Percentiles rank a stretch among this genome's conserved stretches.
phyloP scores from a whole-genome alignment of 2,113 vertebrate species.

The Pteropus alecto region DNA sequence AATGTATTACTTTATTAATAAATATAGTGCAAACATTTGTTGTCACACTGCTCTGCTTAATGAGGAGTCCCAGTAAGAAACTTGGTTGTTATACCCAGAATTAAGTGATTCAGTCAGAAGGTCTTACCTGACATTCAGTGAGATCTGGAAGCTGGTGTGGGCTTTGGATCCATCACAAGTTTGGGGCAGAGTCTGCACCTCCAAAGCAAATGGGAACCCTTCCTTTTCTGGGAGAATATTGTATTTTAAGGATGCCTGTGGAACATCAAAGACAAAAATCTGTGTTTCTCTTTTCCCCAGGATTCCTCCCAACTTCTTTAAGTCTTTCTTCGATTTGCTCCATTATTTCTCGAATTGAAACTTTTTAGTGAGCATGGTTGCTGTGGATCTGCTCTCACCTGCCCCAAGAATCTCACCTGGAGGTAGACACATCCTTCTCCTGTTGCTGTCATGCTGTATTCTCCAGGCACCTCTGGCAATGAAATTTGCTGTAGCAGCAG shows the following conservation, averaged over 20 bases:
- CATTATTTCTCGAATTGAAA: background rate
- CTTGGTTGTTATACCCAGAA: background rate
- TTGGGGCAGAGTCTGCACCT: conserved; percentile 55
- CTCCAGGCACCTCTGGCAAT: conserved; percentile 79
- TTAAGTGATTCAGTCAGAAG: background rate
- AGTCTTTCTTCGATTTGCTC: background rate
- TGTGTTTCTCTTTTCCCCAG: background rate
- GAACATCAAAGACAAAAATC: conserved; percentile 42
- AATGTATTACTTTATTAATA: background rate
- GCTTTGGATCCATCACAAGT: conserved; percentile 59
- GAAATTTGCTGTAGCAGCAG: conserved; percentile 87
- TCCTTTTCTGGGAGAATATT: conserved; percentile 73
- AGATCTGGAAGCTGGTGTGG: conserved; percentile 77
- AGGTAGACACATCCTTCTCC: conserved; percentile 83
- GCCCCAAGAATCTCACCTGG: conserved; percentile 79
- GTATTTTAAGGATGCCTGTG: conserved; percentile 84
- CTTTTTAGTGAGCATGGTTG: background rate
- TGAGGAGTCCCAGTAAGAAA: background rate
- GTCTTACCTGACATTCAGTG: conserved; percentile 79
- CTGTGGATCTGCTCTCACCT: background rate
- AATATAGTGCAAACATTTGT: background rate
- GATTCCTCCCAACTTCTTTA: background rate
- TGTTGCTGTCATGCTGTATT: conserved; percentile 77
- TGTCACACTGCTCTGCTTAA: background rate
- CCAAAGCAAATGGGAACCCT: conserved; percentile 68